Conservation (phyloP, 1,140 invertebrate species). For the Caligus rogercresseyi region DNA sequence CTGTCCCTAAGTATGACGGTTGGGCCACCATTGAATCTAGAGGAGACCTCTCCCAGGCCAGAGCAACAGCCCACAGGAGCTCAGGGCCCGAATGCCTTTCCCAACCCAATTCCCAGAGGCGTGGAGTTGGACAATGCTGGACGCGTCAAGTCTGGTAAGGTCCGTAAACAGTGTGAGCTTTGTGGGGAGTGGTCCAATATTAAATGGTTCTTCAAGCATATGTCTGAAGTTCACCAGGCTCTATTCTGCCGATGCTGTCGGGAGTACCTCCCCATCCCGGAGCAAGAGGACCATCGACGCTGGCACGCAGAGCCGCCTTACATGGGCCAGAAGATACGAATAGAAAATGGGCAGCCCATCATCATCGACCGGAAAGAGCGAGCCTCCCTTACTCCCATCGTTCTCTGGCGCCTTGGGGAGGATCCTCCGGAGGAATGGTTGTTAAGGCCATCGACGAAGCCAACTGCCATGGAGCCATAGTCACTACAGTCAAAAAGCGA, state of each 20-base stretch:
- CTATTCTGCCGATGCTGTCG: slow-evolving; percentile 19
- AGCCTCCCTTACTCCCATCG: slow-evolving; percentile 16
- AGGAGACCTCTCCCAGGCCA: no score
- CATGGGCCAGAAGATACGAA: slow-evolving; percentile 18
- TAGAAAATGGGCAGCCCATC: slow-evolving; percentile 15
- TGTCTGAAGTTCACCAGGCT: slow-evolving; percentile 20
- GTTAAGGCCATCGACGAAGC: slow-evolving; percentile 16
- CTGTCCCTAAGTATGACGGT: background rate
- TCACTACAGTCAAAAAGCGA: background rate
- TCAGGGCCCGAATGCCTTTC: no score
- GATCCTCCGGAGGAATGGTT: slow-evolving; percentile 17
- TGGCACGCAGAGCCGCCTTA: slow-evolving; percentile 17
- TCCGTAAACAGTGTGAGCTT: slow-evolving; percentile 19
- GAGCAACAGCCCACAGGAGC: background rate
- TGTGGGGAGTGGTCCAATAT: slow-evolving; percentile 20
- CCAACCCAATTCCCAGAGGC: background rate
- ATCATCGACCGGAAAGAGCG: slow-evolving; percentile 20
- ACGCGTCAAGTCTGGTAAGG: slow-evolving; percentile 19
- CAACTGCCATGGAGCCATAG: background rate
- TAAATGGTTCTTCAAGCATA: slow-evolving; percentile 21
- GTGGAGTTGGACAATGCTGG: slow-evolving; percentile 20
- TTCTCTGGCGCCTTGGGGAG: slow-evolving; percentile 18
- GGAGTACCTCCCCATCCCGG: slow-evolving; percentile 16
- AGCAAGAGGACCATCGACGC: slow-evolving; percentile 13
- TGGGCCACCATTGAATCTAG: background rate